phyloP scores from a whole-genome alignment of 2,113 vertebrate genomes.

The Archocentrus centrarchus region DNA sequence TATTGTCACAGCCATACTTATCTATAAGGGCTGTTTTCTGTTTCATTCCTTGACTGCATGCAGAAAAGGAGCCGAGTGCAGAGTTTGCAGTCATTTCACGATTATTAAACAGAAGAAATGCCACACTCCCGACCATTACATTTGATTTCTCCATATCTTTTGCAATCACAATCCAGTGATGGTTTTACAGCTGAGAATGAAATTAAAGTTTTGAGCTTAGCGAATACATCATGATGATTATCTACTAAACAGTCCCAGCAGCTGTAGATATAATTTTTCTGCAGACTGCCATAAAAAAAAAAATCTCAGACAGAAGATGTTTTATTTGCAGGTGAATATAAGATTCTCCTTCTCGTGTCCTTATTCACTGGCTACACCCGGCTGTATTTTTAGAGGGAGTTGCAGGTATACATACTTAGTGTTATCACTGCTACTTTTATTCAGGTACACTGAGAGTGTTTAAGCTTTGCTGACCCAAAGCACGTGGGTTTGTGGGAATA shows the following conservation, averaged over 20 bases:
- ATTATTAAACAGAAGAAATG: slow-evolving; percentile 35
- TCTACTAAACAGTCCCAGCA: slow-evolving; percentile 20
- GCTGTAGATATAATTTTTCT: slow-evolving; percentile 8
- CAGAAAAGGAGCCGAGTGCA: not conserved
- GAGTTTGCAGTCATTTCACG: slow-evolving; percentile 37
- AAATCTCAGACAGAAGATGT: not conserved
- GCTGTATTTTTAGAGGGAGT: not conserved
- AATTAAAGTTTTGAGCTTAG: slow-evolving; percentile 38
- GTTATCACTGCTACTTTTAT: not conserved
- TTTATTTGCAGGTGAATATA: not conserved
- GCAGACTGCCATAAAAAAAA: not conserved
- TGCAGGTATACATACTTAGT: not conserved
- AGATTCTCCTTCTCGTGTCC: not conserved
- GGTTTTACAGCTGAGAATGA: slow-evolving; percentile 32
- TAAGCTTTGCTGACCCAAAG: not conserved
- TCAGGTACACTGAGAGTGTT: not conserved
- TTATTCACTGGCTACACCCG: not conserved
- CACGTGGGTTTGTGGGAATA: not conserved
- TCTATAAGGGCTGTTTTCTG: slow-evolving; percentile 38
- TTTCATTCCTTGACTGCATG: slow-evolving; percentile 28
- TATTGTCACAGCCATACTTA: slow-evolving; percentile 50
- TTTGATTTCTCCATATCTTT: slow-evolving; percentile 46
- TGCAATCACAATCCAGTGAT: slow-evolving; percentile 10
- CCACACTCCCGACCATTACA: slow-evolving; percentile 8
- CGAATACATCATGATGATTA: slow-evolving; percentile 35